Evolutionary conservation across 2,888 invertebrate genomes (phyloP).

Genomic region (Apamea crenata): DNA sequence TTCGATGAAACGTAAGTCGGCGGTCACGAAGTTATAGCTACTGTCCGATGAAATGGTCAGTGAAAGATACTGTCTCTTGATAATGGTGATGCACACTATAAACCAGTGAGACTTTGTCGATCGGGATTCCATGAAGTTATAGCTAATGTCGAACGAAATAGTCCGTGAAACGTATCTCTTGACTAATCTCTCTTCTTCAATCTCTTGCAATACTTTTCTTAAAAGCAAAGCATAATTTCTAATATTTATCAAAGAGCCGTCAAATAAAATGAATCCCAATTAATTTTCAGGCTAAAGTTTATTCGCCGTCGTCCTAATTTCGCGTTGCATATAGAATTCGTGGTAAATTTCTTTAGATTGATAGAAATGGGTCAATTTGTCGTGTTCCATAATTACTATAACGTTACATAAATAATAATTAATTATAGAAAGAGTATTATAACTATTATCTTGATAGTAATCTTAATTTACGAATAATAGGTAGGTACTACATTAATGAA

Average conservation of each 20-base stretch:
- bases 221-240: constrained; percentile 10
- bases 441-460: not conserved
- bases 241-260: constrained; percentile 37
- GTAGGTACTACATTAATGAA: not conserved
- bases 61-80: not conserved
- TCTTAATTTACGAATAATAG: not conserved
- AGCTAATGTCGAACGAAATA: not conserved
- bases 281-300: constrained; percentile 27
- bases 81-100: constrained; percentile 1
- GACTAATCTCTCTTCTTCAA: not conserved
- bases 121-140: not conserved
- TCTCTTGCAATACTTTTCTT: constrained; percentile 16
- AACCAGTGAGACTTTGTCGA: not conserved
- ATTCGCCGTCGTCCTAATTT: constrained; percentile 39
- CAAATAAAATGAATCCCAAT: constrained; percentile 41
- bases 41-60: not conserved
- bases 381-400: constrained; percentile 21
- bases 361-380: constrained; percentile 67
- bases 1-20: not conserved
- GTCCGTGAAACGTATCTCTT: not conserved
- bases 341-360: constrained; percentile 63
- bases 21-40: not conserved
- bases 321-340: constrained; percentile 58
- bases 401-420: constrained; percentile 8
- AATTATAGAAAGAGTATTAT: not conserved